phyloP scores from a whole-genome alignment of 2,888 invertebrate species.

The Chrysolina oricalcia region DNA sequence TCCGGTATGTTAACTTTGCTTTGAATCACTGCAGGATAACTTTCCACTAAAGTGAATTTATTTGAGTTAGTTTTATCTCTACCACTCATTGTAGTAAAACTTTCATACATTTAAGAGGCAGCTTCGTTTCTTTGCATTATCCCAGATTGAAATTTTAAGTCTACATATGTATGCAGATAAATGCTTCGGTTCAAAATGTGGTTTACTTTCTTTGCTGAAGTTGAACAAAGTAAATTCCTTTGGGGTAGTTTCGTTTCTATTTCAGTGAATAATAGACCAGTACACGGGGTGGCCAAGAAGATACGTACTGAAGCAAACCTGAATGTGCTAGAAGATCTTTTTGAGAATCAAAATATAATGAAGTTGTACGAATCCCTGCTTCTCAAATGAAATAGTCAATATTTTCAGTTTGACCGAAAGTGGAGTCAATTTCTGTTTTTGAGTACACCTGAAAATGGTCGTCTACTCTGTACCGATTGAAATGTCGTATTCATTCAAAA shows the following conservation, averaged over 20 bases:
- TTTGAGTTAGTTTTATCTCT: slow-evolving; percentile 41
- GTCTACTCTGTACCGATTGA: no score
- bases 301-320: no score
- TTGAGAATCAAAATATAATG: no score
- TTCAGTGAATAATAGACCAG: not conserved
- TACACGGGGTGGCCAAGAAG: no score
- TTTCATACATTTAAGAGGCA: slow-evolving; percentile 47
- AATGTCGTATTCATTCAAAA: no score
- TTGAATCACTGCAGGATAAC: slow-evolving; percentile 1
- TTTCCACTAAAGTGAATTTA: slow-evolving; percentile 14
- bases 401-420: no score
- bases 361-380: no score
- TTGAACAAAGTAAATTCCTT: slow-evolving; percentile 27
- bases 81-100: slow-evolving; percentile 43
- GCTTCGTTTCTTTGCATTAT: slow-evolving; percentile 47
- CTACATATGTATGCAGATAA: slow-evolving; percentile 51
- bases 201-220: not conserved
- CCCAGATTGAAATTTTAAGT: slow-evolving; percentile 53
- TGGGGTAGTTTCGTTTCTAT: not conserved
- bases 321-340: no score
- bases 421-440: no score
- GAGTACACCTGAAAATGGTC: no score
- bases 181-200: slow-evolving; percentile 42
- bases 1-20: not conserved
- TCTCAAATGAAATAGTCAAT: no score